phyloP scores from a whole-genome alignment of 2,888 invertebrate genomes.

The Hypomecis atomaria region DNA sequence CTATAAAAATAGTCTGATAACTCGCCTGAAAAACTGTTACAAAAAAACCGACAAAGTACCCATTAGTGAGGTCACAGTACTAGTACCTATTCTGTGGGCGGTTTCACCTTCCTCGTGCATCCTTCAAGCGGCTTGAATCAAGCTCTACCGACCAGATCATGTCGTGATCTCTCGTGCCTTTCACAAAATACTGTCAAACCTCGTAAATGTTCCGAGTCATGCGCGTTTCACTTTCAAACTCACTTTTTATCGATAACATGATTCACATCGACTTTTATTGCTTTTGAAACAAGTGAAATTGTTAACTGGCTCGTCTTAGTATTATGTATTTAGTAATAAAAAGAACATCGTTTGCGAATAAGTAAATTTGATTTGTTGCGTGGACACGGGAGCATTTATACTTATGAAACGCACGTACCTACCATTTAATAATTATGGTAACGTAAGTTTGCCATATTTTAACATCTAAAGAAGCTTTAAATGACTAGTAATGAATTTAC shows the following conservation, averaged over 20 bases:
- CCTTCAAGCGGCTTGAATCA: background rate
- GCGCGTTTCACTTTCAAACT: slow-evolving; percentile 45
- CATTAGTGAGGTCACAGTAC: background rate
- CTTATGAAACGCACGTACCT: too few relatives aligned
- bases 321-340: background rate
- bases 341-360: too few relatives aligned
- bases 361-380: background rate
- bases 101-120: slow-evolving; percentile 3
- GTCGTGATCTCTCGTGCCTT: slow-evolving; percentile 14
- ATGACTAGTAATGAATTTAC: too few relatives aligned
- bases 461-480: too few relatives aligned
- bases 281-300: slow-evolving; percentile 37
- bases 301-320: slow-evolving; percentile 9
- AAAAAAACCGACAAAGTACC: background rate
- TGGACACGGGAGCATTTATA: too few relatives aligned
- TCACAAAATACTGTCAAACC: slow-evolving; percentile 36
- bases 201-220: slow-evolving; percentile 38
- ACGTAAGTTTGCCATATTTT: too few relatives aligned
- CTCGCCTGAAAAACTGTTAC: background rate
- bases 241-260: slow-evolving; percentile 43
- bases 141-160: slow-evolving; percentile 1
- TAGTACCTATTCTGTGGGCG: slow-evolving; percentile 1
- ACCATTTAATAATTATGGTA: too few relatives aligned
- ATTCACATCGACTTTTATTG: slow-evolving; percentile 41
- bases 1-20: too few relatives aligned